Percentiles rank a stretch among this genome's conserved stretches.
phyloP scores from a whole-genome alignment of 2,797 vertebrate species.

The Apogon hyalosoma region DNA sequence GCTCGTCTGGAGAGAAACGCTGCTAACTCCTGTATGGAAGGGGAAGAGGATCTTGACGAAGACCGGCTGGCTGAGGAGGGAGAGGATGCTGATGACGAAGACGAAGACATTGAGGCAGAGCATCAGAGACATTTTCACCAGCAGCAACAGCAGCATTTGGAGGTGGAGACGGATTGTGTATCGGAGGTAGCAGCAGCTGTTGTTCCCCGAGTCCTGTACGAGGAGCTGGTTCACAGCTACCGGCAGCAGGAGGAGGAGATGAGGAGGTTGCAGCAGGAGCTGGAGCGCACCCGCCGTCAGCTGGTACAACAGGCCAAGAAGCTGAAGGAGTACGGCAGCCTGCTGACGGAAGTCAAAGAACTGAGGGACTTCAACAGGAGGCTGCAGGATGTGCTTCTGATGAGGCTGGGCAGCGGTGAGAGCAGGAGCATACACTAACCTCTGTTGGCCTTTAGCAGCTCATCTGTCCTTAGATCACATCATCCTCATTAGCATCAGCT shows the following conservation, averaged over 20 bases:
- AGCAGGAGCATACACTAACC: slow-evolving; percentile 29
- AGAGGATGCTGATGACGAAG: slow-evolving; percentile 85
- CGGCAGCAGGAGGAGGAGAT: slow-evolving; percentile 98
- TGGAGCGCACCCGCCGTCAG: slow-evolving; percentile 96
- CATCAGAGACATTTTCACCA: slow-evolving; percentile 75
- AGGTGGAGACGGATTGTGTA: slow-evolving; percentile 86
- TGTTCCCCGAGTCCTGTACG: slow-evolving; percentile 95
- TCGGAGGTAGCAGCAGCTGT: slow-evolving; percentile 83
- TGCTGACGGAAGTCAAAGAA: slow-evolving; percentile 98
- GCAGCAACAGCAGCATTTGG: slow-evolving; percentile 71
- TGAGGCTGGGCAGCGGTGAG: slow-evolving; percentile 98
- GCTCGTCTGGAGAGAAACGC: slow-evolving; percentile 95
- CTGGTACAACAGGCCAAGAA: slow-evolving; percentile 99
- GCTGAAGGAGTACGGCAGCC: slow-evolving; percentile 96
- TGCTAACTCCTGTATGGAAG: slow-evolving; percentile 89
- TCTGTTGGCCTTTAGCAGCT: background rate
- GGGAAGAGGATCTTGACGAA: slow-evolving; percentile 87
- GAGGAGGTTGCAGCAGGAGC: slow-evolving; percentile 96
- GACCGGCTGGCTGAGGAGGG: slow-evolving; percentile 85
- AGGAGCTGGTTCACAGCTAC: slow-evolving; percentile 97
- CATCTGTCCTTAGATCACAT: too few species aligned
- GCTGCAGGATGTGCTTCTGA: slow-evolving; percentile 96
- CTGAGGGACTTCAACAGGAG: slow-evolving; percentile 98
- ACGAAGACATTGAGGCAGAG: slow-evolving; percentile 84
- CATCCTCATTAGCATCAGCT: too few species aligned